A percentile compares a stretch with the other conserved stretches of the same genome.
These are phyloP conservation scores for Sycophila texana DNA, from an alignment of 2,888 invertebrate species.

Conservation along the genomic window DNA sequence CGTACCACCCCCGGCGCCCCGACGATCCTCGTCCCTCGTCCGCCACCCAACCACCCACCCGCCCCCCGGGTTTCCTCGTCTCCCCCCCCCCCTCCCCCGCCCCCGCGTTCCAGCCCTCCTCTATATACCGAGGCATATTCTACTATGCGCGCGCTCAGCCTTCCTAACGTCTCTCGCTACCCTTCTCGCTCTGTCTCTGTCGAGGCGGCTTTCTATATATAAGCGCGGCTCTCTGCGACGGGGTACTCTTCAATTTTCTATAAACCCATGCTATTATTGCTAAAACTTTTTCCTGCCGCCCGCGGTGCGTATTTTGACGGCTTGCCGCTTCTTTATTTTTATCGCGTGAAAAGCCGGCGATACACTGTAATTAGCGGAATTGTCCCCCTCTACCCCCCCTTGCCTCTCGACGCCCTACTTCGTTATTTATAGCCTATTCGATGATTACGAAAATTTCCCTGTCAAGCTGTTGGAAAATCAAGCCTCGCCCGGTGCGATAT, in stretches of 20 bases:
- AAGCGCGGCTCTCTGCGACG: slow-evolving; percentile 57
- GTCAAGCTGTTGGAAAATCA: no score
- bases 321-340: background rate
- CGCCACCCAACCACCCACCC: slow-evolving; percentile 56
- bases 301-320: slow-evolving; percentile 9
- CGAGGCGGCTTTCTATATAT: slow-evolving; percentile 34
- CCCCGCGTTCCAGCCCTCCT: slow-evolving; percentile 44
- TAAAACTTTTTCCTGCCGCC: slow-evolving; percentile 52
- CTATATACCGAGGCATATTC: slow-evolving; percentile 50
- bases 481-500: no score
- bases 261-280: slow-evolving; percentile 61
- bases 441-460: background rate
- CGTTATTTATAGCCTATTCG: background rate
- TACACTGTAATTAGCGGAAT: background rate
- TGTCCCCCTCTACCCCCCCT: background rate
- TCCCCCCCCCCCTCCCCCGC: slow-evolving; percentile 48
- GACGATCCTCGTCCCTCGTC: slow-evolving; percentile 51
- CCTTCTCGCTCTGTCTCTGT: slow-evolving; percentile 23
- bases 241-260: slow-evolving; percentile 69
- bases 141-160: slow-evolving; percentile 53
- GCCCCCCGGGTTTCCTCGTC: slow-evolving; percentile 42
- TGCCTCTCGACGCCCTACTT: no score
- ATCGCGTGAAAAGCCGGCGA: background rate
- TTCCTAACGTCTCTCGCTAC: slow-evolving; percentile 48
- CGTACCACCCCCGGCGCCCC: slow-evolving; percentile 53